Conservation (phyloP, 1,140 invertebrate genomes). For the Diprion similis region DNA sequence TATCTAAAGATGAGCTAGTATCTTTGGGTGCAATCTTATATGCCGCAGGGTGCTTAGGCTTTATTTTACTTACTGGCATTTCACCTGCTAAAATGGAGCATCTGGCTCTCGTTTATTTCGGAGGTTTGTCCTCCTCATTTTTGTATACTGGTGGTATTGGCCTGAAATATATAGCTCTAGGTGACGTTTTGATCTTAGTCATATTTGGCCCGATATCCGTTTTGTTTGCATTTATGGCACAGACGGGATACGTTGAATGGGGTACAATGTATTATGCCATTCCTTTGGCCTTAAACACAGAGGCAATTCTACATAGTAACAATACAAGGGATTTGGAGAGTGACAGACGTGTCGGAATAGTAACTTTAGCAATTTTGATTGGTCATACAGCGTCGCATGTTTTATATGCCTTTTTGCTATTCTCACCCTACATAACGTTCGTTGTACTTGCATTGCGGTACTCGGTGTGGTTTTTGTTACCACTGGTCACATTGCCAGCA, state of each 20-base stretch:
- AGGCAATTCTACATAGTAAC: conserved; percentile 94
- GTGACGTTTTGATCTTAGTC: conserved; percentile 89
- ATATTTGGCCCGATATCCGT: conserved; percentile 95
- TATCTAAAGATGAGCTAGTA: conserved; percentile 86
- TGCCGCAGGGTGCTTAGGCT: conserved; percentile 86
- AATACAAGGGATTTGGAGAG: conserved; percentile 90
- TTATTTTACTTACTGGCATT: conserved; percentile 78
- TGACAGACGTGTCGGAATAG: conserved; percentile 85
- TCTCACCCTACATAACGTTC: conserved; percentile 90
- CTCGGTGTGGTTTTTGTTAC: conserved; percentile 87
- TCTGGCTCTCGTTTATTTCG: conserved; percentile 92
- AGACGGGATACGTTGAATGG: conserved; percentile 87
- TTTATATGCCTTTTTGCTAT: conserved; percentile 88
- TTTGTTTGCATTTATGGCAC: conserved; percentile 92
- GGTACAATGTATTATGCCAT: conserved; percentile 91
- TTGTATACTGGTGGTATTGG: conserved; percentile 93
- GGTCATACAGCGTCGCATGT: conserved; percentile 90
- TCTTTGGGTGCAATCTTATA: conserved; percentile 88
- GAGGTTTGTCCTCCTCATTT: conserved; percentile 94
- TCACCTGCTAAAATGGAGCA: conserved; percentile 94
- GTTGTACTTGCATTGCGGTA: conserved; percentile 83
- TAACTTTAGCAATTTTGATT: conserved; percentile 93
- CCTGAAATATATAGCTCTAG: conserved; percentile 91
- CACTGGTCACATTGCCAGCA: conserved; percentile 82
- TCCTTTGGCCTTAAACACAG: conserved; percentile 91